These are phyloP conservation scores for Tachystola acroxantha DNA, from an alignment of 2,888 invertebrate genomes.

Conservation along the genomic window DNA sequence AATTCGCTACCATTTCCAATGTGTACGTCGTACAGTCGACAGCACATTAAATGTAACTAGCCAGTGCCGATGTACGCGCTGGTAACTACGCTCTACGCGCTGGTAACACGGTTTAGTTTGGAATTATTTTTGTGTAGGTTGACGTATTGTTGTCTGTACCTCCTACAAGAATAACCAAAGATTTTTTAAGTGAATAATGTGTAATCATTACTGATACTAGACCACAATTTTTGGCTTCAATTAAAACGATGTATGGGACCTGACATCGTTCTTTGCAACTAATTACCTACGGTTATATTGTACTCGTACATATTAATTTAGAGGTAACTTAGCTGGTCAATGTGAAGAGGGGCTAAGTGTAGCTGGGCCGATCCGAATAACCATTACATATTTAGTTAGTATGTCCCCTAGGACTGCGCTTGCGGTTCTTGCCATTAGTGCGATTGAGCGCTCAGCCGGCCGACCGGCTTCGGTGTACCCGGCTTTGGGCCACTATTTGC, in stretches of 20 bases:
- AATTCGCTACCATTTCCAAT: background rate
- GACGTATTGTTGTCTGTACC: background rate
- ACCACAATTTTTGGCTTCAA: too few relatives aligned
- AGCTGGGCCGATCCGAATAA: constrained; percentile 51
- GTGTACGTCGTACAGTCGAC: too few relatives aligned
- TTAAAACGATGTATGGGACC: too few relatives aligned
- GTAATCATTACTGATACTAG: too few relatives aligned
- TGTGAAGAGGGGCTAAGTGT: constrained; percentile 47
- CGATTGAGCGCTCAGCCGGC: constrained; percentile 56
- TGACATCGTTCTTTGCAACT: too few relatives aligned
- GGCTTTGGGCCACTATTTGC: constrained; percentile 3
- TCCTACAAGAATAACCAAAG: background rate
- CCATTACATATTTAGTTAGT: constrained; percentile 70
- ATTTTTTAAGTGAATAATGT: too few relatives aligned
- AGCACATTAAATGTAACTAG: too few relatives aligned
- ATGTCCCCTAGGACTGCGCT: constrained; percentile 58
- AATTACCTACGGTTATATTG: too few relatives aligned
- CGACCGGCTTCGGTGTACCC: constrained; percentile 11
- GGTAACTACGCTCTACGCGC: too few relatives aligned
- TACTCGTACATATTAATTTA: constrained; percentile 17
- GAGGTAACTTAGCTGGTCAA: constrained; percentile 44
- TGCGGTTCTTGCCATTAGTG: constrained; percentile 70
- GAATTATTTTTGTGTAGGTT: background rate
- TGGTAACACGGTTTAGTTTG: too few relatives aligned
- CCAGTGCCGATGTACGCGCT: too few relatives aligned